Base-by-base conservation (phyloP, 1,140 invertebrate species). In the Marisa cornuarietis region DNA sequence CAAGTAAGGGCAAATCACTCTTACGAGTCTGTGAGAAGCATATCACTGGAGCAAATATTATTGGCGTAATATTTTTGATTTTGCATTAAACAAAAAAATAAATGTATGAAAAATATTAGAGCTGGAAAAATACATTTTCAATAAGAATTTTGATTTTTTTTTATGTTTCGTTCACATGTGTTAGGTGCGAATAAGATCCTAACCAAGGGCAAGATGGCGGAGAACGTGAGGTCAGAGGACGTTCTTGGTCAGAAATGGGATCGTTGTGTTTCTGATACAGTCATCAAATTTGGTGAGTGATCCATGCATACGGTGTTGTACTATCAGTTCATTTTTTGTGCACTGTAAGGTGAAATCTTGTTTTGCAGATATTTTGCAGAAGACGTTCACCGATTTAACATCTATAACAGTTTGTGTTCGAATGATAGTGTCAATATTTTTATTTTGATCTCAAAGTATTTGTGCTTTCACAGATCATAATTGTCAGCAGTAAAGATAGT, bases 171-270 rank as follows among this genome's bases (percentile, higher is more conserved):
- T 58, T 4, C 16, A 58, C 16, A 14, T 58, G 54, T 1, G 16
- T 58, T 58, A 18, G 54, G 9, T 58, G 9, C 11, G 16, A 14
- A 14, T 1, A 58, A 11, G 11, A 58, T 58, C 54, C 54, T 14
- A 42, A 49, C 22, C 76, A 77, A 77, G 58, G 72, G 71, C 83
- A 80, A 86, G 78, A 84, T 87, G 85, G 83, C 85, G 61, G 83
- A 81, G 18, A 78, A 81, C 49, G 82, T 86, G 77, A 91, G 87
- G 83, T 91, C 91, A 54, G 92, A 93, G 88, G 92, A 92, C 80
- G 87, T 91, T 71, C 79, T 92, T 69, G 92, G 92, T 22, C 81
- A 90, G 83, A 93, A 92, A 83, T 91, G 91, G 90, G 92, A 93
- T 82, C 88, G 90, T 16, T 93, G 92, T 84, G 83, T 93, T 14